Conservation (phyloP, 2,797 vertebrate species). For the Simalia tracyae region DNA sequence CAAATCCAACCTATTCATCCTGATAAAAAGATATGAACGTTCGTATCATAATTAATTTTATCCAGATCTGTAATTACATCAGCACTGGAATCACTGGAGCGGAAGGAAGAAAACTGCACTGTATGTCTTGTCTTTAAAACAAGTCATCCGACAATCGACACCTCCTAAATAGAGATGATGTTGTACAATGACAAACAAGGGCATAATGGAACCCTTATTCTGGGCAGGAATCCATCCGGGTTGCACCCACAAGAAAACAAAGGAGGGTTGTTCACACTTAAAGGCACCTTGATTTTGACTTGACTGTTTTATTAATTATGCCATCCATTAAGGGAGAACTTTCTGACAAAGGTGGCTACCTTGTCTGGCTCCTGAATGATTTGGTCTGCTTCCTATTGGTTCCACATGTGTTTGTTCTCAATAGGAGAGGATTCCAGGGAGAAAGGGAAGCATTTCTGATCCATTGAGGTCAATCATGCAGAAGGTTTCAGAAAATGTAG, state of each 20-base stretch:
- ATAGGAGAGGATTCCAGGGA: constrained; percentile 78
- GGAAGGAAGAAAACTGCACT: constrained; percentile 48
- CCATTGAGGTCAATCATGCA: constrained; percentile 80
- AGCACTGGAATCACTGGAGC: constrained; percentile 52
- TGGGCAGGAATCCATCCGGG: constrained; percentile 72
- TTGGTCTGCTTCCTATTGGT: constrained; percentile 82
- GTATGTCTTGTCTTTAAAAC: constrained; percentile 69
- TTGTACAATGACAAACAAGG: constrained; percentile 53
- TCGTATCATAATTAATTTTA: constrained; percentile 56
- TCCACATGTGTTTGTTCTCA: constrained; percentile 85
- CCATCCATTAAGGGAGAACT: constrained; percentile 80
- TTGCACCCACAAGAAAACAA: constrained; percentile 73
- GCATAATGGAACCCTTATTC: constrained; percentile 73
- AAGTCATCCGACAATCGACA: constrained; percentile 73
- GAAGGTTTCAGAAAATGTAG: constrained; percentile 71
- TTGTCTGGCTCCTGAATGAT: constrained; percentile 70
- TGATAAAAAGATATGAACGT: constrained; percentile 53
- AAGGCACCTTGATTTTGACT: constrained; percentile 75
- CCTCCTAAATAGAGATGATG: constrained; percentile 67
- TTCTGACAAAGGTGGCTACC: constrained; percentile 76
- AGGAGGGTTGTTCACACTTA: constrained; percentile 78
- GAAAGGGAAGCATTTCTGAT: constrained; percentile 81
- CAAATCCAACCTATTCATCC: constrained; percentile 49
- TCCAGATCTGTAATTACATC: constrained; percentile 56
- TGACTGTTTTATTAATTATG: constrained; percentile 79